Percentiles rank a stretch among this genome's conserved stretches.
These are phyloP conservation scores for Tonatia bakeri DNA, from an alignment of 2,113 vertebrate species.

Conservation along the genomic window DNA sequence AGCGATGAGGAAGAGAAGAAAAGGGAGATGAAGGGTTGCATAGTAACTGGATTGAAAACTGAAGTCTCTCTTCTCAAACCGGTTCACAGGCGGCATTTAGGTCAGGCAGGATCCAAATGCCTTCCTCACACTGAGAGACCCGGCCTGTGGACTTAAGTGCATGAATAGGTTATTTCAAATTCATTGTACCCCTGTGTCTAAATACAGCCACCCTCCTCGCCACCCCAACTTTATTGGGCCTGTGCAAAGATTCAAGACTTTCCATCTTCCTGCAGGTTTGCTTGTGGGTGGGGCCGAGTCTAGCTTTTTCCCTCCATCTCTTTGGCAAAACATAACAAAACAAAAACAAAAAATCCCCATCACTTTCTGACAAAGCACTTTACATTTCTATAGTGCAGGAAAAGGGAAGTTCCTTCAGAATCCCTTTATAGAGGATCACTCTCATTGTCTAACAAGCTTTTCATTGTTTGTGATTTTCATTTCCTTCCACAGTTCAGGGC, in stretches of 20 bases:
- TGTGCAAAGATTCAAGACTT: not conserved
- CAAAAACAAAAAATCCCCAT: not conserved
- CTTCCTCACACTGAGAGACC: not conserved
- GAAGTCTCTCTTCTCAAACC: not conserved
- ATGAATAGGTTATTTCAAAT: not conserved
- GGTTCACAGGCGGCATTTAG: not conserved
- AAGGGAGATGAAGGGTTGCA: not conserved
- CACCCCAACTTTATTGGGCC: too few relatives aligned
- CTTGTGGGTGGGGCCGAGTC: not conserved
- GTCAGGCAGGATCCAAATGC: not conserved
- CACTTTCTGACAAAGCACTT: conserved; percentile 71
- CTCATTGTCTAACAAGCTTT: conserved; percentile 81
- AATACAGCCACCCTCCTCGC: rapidly evolving
- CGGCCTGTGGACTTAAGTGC: not conserved
- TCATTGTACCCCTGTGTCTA: not conserved
- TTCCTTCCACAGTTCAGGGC: conserved; percentile 80
- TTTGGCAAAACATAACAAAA: not conserved
- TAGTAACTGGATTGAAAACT: not conserved
- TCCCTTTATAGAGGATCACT: conserved; percentile 78
- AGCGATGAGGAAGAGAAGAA: not conserved
- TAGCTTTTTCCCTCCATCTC: not conserved
- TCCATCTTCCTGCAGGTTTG: not conserved
- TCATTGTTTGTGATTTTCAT: conserved; percentile 82
- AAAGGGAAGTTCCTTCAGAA: conserved; percentile 74
- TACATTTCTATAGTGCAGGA: conserved; percentile 74